Base-by-base conservation (phyloP, 2,888 invertebrate genomes). In the Zonitis immaculata region DNA sequence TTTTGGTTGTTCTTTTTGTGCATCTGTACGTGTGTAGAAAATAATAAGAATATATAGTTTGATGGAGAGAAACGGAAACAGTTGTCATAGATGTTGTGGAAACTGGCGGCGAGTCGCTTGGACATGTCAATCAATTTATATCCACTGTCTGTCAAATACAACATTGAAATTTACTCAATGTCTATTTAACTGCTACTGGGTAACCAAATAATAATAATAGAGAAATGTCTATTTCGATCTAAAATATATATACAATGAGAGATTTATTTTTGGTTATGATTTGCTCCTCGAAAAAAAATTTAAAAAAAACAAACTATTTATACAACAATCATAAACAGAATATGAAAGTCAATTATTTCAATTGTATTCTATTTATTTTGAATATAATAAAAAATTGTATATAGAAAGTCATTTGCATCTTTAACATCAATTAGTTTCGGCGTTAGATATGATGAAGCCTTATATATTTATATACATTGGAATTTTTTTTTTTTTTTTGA, bases 1-100 rank as follows among this genome's bases (percentile, higher is more conserved):
- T 27, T 6, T 8, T 1, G 2, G 12, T 12, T 32, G 16, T 8
- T 35, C 16, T 35, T 35, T 35, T 35, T 35, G 35, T 48, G 47
- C 54, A 54, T 51, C 43, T 51, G 45, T 44, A 45, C n/a, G n/a
- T n/a, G n/a, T n/a, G n/a, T n/a, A n/a, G n/a, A n/a, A n/a, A n/a
- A n/a, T n/a, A n/a, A 51, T 46, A 51, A 55, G 51, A 55, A 55
- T 48, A 44, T 51, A 47, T 48, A 45, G 22, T 5, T 28, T 44
- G 49, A 49, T 35, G 42, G 55, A 51, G 49, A 52, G 56, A 52
- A 45, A 56, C 56, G 56, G 56, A 56, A 56, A 56, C 56, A 56
- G 56, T 56, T 56, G 56, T 56, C 56, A 56, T 35, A 16, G 8
- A 35, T 35, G 35, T 51, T 53, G 53, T 54, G 49, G 49, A 54